Base-by-base conservation (phyloP, 2,797 vertebrate genomes). In the Halcyon badia region DNA sequence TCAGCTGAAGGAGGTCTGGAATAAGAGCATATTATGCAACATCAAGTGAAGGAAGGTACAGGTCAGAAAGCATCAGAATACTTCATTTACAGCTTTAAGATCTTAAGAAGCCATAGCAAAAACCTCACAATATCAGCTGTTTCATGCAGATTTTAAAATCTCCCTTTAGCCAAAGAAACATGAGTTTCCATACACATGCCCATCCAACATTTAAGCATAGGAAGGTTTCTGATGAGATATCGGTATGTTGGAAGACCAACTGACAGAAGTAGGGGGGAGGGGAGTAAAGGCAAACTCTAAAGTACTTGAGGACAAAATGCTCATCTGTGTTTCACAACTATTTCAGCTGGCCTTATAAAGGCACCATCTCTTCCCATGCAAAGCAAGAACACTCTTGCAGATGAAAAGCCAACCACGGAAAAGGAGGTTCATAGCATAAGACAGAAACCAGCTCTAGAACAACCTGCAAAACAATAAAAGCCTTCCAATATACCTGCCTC, bases 341-440 rank as follows among this genome's bases (percentile, higher is more conserved):
- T 64, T 83, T 81, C 48, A 78, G 21, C 5, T 66, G 31, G 12
- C 7, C 48, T 58, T 37, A 42, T 9, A 28, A 9, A 52, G 35
- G 18, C 41, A 72, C 10, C 46, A 64, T 10, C 16, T 64, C 60
- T 26, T 78, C 18, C 35, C 26, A 58, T 0, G 8, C 51, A 66
- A 54, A 78, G n/a, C 12, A 75, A 56, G 22, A 62, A 30, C 11
- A 5, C 4, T n/a, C 22, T 35, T 58, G 37, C 13, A 83, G 56
- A 48, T 0, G 2, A 56, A 54, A 83, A 73, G 6, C 11, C 12
- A 30, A 25, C 2, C 20, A 22, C 0, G 0, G 26, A 17, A 44
- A 58, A 42, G 30, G n/a, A 60, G 26, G 2, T 1, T 64, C 49
- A 51, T 1, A 22, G 56, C 28, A 61, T 0, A 1, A 33, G 37